Conservation (phyloP, 2,888 invertebrate genomes). For the Pammene fasciana region DNA sequence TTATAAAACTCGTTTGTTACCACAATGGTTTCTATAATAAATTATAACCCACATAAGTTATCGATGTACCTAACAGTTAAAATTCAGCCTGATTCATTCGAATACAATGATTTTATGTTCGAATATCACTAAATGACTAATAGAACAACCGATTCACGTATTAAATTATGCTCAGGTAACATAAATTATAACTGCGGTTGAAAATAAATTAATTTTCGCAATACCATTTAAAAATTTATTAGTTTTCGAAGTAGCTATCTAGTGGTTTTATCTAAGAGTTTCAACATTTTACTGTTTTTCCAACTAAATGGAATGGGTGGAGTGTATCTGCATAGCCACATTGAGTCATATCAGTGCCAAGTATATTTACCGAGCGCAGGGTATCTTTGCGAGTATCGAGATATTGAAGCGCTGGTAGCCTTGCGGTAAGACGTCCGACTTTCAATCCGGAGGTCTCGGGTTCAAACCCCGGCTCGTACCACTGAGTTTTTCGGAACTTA, state of each 20-base stretch:
- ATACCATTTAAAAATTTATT: constrained; percentile 25
- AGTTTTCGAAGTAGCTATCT: constrained; percentile 18
- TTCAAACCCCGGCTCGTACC: no score
- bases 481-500: no score
- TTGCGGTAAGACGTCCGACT: no score
- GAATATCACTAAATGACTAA: constrained; percentile 29
- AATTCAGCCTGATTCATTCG: constrained; percentile 27
- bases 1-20: neutral
- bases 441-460: no score
- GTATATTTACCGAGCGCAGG: neutral
- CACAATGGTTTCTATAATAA: constrained; percentile 1
- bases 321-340: neutral
- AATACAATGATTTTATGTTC: no score
- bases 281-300: constrained; percentile 21
- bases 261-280: constrained; percentile 23
- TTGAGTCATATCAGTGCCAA: neutral
- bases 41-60: neutral
- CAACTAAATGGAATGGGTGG: neutral
- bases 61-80: neutral
- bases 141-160: constrained; percentile 18
- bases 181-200: constrained; percentile 38
- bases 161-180: constrained; percentile 34
- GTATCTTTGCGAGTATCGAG: no score
- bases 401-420: no score
- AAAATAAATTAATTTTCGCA: constrained; percentile 29